phyloP scores from a whole-genome alignment of 2,888 invertebrate genomes.

The Auanema freiburgensis region DNA sequence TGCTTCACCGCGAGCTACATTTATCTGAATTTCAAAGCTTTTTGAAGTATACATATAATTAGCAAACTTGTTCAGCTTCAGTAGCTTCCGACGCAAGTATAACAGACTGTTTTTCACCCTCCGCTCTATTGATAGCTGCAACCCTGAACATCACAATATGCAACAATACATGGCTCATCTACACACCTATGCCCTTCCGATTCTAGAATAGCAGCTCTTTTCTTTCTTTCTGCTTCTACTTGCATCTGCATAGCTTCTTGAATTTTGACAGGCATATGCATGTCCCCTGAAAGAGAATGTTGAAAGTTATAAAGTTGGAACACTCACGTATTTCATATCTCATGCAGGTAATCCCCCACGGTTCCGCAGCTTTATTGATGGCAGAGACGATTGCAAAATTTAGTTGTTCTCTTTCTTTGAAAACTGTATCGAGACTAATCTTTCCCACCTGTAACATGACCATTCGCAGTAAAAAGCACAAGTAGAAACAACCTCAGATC shows the following conservation, averaged over 20 bases:
- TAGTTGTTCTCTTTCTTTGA: conserved; percentile 87
- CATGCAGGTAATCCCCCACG: conserved; percentile 95
- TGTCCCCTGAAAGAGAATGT: conserved; percentile 74
- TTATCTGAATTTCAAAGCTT: conserved; percentile 40
- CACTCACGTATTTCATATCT: conserved; percentile 85
- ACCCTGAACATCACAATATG: conserved; percentile 63
- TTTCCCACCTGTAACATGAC: conserved; percentile 75
- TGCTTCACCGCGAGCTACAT: conserved; percentile 73
- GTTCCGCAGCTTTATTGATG: conserved; percentile 95
- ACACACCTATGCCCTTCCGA: conserved; percentile 75
- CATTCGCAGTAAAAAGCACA: no score
- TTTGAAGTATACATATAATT: no score
- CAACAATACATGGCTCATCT: not conserved
- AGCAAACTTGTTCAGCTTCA: conserved; percentile 72
- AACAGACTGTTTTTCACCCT: conserved; percentile 77
- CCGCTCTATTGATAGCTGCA: conserved; percentile 86
- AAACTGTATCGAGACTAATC: conserved; percentile 93
- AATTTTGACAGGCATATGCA: conserved; percentile 83
- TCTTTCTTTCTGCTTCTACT: conserved; percentile 95
- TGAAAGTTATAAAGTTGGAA: conserved; percentile 2
- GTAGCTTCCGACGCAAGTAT: conserved; percentile 88
- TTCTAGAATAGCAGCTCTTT: conserved; percentile 92
- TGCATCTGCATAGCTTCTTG: conserved; percentile 99
- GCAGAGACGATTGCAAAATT: conserved; percentile 92
- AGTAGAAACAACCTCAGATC: conserved; percentile 75